Conservation (phyloP, 2,888 invertebrate genomes). For the Branchinecta sandiegonensis region DNA sequence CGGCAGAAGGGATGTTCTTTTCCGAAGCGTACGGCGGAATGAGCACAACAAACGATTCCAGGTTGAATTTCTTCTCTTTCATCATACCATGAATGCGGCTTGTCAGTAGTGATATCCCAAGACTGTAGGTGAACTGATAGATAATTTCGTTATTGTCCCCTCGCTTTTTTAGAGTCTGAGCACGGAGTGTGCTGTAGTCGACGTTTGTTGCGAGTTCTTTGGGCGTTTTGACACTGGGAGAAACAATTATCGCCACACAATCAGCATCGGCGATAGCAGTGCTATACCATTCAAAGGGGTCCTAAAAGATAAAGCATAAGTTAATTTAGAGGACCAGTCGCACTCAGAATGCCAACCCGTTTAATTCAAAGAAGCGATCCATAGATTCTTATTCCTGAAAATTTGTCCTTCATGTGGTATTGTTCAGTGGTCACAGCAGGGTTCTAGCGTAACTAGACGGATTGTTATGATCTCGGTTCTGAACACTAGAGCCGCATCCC, state of each 20-base stretch:
- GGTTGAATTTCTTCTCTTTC: slow-evolving; percentile 12
- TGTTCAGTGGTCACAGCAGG: too few species aligned
- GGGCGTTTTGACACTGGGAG: neutral
- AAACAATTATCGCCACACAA: slow-evolving; percentile 10
- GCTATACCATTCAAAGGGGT: slow-evolving; percentile 16
- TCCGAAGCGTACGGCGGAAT: slow-evolving; percentile 9
- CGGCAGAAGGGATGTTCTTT: slow-evolving; percentile 9
- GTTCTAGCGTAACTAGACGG: too few species aligned
- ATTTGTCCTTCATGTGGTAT: too few species aligned
- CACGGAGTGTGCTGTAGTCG: neutral
- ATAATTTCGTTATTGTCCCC: slow-evolving; percentile 14
- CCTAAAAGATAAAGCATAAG: neutral
- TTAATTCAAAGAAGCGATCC: too few species aligned
- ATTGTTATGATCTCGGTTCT: too few species aligned
- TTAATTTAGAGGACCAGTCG: too few species aligned
- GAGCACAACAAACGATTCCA: neutral
- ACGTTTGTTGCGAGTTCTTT: neutral
- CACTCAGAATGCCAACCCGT: too few species aligned
- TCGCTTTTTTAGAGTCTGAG: slow-evolving; percentile 12
- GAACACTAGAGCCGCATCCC: too few species aligned
- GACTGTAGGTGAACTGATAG: neutral
- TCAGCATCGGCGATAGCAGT: neutral
- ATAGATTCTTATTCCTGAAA: too few species aligned
- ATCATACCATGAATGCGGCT: slow-evolving; percentile 5
- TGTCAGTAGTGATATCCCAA: neutral